phyloP scores from a whole-genome alignment of 1,140 invertebrate genomes.

The Drosophila ficusphila region DNA sequence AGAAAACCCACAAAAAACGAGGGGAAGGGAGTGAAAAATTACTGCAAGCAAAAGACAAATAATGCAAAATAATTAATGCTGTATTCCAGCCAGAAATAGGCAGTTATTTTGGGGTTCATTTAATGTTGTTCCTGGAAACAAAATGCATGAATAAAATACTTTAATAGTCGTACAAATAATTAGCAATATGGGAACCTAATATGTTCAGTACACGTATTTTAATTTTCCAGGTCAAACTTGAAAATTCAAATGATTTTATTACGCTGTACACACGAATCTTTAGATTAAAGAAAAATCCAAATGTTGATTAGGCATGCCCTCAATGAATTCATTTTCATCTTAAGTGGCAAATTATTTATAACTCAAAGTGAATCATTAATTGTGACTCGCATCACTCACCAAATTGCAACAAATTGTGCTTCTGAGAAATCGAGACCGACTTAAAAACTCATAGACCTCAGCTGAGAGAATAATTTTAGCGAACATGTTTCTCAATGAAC shows the following conservation, averaged over 20 bases:
- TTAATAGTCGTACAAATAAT: no score
- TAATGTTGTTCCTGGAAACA: not conserved
- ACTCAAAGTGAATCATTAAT: constrained; percentile 8
- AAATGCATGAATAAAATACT: constrained; percentile 2
- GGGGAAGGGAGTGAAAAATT: constrained; percentile 60
- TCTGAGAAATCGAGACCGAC: constrained; percentile 33
- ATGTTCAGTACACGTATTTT: no score
- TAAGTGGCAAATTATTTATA: not conserved
- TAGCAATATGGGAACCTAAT: no score
- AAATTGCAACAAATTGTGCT: constrained; percentile 15
- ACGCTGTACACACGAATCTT: not conserved
- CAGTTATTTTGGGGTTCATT: constrained; percentile 34
- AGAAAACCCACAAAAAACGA: constrained; percentile 19
- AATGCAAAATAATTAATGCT: constrained; percentile 44
- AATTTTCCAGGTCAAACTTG: no score
- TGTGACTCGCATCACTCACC: not conserved
- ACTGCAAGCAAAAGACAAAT: constrained; percentile 37
- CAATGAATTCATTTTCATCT: not conserved
- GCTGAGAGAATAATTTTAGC: not conserved
- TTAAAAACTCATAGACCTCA: constrained; percentile 28
- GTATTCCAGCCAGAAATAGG: not conserved
- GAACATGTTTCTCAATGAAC: constrained; percentile 13
- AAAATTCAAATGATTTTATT: no score
- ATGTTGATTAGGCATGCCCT: not conserved
- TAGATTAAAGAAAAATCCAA: not conserved